Base-by-base conservation (phyloP, 2,888 invertebrate species). In the Trypoxylon attenuatum region DNA sequence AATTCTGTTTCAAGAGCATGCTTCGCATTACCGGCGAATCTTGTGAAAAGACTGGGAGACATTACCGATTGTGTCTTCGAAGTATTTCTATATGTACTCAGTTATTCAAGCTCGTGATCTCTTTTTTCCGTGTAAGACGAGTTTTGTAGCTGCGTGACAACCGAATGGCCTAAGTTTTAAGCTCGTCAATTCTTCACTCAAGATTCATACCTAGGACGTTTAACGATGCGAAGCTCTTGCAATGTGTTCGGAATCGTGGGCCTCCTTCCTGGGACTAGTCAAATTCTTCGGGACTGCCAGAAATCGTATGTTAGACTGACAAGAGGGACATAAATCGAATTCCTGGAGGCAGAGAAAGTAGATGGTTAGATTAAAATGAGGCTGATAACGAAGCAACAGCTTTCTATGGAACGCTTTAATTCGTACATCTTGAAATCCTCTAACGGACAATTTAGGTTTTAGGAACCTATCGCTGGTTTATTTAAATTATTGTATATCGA, bases 391-490 rank as follows among this genome's bases (percentile, higher is more conserved):
- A 16, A 46, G 15, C 45, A 16, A 18, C 1, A 6, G 19, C 23
- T 59, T 47, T 46, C 55, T 22, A 55, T 5, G 16, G 41, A 16
- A 15, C 39, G 61, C 42, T 55, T 18, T 13, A 13, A 51, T 49
- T 60, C 54, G 47, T 39, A 22, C 49, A 46, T 15, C 21, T 38
- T 42, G 53, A 53, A 59, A n/a, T n/a, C n/a, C n/a, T n/a, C n/a
- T n/a, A n/a, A n/a, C n/a, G n/a, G n/a, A n/a, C n/a, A n/a, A n/a
- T n/a, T n/a, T n/a, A n/a, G n/a, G n/a, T n/a, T n/a, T n/a, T n/a
- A n/a, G n/a, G n/a, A n/a, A n/a, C n/a, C n/a, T n/a, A n/a, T n/a
- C n/a, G n/a, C n/a, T n/a, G n/a, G n/a, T n/a, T n/a, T n/a, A n/a
- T n/a, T n/a, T n/a, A n/a, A n/a, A n/a, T n/a, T n/a, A n/a, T n/a